A percentile compares a stretch with the other conserved stretches of the same genome.
Conservation (phyloP, 2,797 vertebrate species). For the Pempheris klunzingeri region DNA sequence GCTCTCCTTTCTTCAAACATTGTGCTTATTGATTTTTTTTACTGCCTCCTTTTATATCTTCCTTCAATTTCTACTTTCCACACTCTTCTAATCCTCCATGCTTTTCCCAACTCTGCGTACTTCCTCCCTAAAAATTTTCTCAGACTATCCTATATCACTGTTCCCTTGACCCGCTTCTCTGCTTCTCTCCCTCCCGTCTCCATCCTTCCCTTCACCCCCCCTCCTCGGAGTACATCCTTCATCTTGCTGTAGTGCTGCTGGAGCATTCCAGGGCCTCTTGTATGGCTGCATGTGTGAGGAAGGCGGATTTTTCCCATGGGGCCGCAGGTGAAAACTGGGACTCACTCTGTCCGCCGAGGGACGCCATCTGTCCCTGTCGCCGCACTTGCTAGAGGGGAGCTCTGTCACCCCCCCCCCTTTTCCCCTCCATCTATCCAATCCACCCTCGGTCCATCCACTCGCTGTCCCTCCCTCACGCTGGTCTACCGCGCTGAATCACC, state of each 20-base stretch:
- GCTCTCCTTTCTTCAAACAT: constrained; percentile 76
- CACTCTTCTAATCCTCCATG: constrained; percentile 71
- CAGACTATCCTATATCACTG: constrained; percentile 65
- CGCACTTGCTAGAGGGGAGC: constrained; percentile 80
- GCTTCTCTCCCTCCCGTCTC: constrained; percentile 34
- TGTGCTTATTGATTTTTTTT: constrained; percentile 79
- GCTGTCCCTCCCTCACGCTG: constrained; percentile 75
- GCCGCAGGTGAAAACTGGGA: constrained; percentile 90
- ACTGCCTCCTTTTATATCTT: constrained; percentile 68
- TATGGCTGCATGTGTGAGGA: constrained; percentile 82
- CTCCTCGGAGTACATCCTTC: constrained; percentile 70
- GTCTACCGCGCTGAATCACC: constrained; percentile 84
- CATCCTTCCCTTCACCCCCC: constrained; percentile 38
- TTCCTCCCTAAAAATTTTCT: constrained; percentile 69
- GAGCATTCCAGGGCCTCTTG: constrained; percentile 80
- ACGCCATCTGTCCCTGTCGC: constrained; percentile 87
- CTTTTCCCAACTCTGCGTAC: constrained; percentile 59
- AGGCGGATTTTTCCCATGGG: constrained; percentile 87
- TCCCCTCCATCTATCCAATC: constrained; percentile 71
- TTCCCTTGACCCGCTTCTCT: constrained; percentile 76
- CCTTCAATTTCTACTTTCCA: constrained; percentile 65
- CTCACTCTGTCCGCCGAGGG: constrained; percentile 81
- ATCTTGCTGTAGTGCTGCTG: constrained; percentile 73
- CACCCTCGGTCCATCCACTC: constrained; percentile 78
- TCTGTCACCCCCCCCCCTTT: constrained; percentile 74